Conservation (phyloP, 2,888 invertebrate genomes). For the Drosophila eohydei region DNA sequence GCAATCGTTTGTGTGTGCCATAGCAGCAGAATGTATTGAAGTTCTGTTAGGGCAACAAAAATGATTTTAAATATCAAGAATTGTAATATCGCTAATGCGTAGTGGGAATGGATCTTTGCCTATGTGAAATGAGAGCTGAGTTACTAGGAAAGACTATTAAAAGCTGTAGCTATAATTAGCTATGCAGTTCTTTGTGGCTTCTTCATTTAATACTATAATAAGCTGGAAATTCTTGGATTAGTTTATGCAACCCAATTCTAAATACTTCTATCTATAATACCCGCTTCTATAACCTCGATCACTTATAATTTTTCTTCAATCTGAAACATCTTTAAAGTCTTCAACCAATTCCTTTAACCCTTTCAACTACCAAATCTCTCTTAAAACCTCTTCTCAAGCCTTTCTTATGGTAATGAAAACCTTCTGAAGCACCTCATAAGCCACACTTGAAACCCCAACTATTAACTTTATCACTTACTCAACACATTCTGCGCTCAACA, state of each 20-base stretch:
- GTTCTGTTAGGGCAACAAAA: background rate
- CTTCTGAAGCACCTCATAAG: background rate
- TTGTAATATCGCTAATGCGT: slow-evolving; percentile 8
- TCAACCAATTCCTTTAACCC: background rate
- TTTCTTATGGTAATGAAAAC: background rate
- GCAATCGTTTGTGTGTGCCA: background rate
- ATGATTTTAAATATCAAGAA: background rate
- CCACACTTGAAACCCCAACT: background rate
- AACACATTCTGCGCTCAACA: slow-evolving; percentile 28
- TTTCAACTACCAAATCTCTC: background rate
- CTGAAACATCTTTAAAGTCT: background rate
- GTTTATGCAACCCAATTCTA: no score
- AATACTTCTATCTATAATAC: no score
- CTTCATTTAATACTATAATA: no score
- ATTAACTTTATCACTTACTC: background rate
- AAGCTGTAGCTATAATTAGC: no score
- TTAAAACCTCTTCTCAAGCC: background rate
- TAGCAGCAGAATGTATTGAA: background rate
- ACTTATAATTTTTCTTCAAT: background rate
- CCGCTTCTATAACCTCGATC: no score
- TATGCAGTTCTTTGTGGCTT: no score
- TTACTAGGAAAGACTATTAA: no score
- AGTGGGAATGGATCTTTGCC: background rate
- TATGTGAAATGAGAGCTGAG: background rate
- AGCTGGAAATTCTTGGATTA: no score